Evolutionary conservation across 2,888 invertebrate species (phyloP), one percentile per base, ranked within the genome.

Genomic region (Vandiemenella viatica): DNA sequence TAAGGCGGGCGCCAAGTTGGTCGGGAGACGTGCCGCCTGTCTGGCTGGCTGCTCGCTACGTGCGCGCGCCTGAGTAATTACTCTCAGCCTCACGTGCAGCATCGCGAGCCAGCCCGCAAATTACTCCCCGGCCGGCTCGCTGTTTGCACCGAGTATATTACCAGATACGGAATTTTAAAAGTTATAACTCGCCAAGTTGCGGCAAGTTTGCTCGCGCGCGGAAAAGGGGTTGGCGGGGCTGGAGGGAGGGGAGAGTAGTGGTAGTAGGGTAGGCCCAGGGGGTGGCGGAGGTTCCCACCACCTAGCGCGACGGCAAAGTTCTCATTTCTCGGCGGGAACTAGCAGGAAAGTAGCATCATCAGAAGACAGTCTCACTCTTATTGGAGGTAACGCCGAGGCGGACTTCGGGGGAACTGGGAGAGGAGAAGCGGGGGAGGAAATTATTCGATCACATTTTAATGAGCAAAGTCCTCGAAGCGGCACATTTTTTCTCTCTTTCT

Each of bases 401-500:
- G 16, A 16, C 10, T 5, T 13, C 16, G 40, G 15, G 32, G 32
- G 4, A n/a, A n/a, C 1, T 10, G 32, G n/a, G 38, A 17, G 38
- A 17, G 8, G 38, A 38, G 38, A 15, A 38, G 37, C 45, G 43
- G 50, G 49, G 37, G 42, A 50, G 48, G 48, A 19, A 46, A 52
- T 44, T 45, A 44, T 38, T 55, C 53, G 53, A 53, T 57, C 51
- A 55, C 44, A 54, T 54, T 55, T 57, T 55, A 50, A 48, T 54
- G 40, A 52, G 50, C 37, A 48, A 54, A 55, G 50, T 50, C 50
- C 26, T 43, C 50, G 43, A 46, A 46, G 43, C 46, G 43, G 20
- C 43, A 43, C 47, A 21, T 47, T 26, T 40, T 23, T 23, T 46
- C 20, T 47, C 23, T 41, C 20, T n/a, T n/a, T n/a, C n/a, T n/a